Percentiles rank a stretch among this genome's conserved stretches.
Evolutionary conservation across 2,113 vertebrate genomes (phyloP).

Genomic region (Carassius gibelio): DNA sequence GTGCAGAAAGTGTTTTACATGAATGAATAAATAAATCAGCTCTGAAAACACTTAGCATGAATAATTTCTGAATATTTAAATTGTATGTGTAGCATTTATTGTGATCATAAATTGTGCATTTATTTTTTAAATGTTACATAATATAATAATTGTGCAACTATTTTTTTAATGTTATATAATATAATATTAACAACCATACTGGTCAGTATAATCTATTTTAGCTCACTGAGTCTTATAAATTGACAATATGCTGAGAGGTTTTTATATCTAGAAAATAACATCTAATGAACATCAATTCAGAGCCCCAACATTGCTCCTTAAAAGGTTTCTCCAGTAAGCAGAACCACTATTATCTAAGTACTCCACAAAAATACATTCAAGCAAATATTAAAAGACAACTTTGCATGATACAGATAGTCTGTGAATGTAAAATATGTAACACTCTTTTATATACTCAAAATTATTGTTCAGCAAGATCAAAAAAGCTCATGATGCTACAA

Average conservation of each 20-base stretch:
- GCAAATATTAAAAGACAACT: background rate
- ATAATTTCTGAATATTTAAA: no score
- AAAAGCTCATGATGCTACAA: background rate
- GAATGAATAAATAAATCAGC: no score
- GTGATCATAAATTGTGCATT: no score
- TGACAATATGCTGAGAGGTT: background rate
- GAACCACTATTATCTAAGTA: background rate
- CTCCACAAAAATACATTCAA: background rate
- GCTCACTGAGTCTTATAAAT: background rate
- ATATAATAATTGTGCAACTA: no score
- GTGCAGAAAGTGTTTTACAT: no score
- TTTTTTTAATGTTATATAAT: no score
- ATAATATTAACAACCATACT: no score
- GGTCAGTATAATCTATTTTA: no score
- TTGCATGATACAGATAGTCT: background rate
- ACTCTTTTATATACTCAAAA: background rate
- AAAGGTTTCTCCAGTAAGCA: no score
- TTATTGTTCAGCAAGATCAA: background rate
- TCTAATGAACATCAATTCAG: background rate
- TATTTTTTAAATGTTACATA: no score
- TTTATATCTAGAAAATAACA: background rate
- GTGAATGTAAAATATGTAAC: background rate
- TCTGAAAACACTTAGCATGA: no score
- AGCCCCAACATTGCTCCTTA: background rate
- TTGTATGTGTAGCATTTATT: no score